Conservation (phyloP, 30 jellyfish, hydroid and myxozoan species). For the Chrysaora quinquecirrha region DNA sequence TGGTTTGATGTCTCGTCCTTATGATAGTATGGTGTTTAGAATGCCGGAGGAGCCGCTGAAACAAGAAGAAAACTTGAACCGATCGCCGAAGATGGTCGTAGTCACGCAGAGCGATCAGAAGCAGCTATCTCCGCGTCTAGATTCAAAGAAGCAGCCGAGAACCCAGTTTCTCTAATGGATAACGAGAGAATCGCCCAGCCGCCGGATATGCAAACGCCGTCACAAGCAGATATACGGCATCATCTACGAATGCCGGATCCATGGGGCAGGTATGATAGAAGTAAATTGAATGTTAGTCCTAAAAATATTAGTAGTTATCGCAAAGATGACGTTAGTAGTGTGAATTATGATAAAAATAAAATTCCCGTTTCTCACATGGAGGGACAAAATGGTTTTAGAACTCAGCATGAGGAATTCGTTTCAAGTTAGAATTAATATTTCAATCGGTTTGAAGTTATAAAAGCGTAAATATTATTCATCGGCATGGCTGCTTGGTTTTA, state of each 20-base stretch:
- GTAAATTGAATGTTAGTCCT: slow-evolving; percentile 1
- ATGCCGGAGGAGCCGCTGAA: neutral
- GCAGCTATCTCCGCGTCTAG: neutral
- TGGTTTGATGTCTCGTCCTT: neutral
- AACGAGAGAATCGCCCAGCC: neutral
- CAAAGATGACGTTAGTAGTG: neutral
- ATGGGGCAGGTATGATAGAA: slow-evolving; percentile 37
- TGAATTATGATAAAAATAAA: neutral
- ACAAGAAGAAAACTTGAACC: neutral
- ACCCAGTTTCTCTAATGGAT: neutral
- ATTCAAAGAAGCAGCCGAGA: neutral
- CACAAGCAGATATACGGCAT: neutral
- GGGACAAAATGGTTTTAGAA: slow-evolving; percentile 1
- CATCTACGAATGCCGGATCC: slow-evolving; percentile 41
- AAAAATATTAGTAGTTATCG: neutral
- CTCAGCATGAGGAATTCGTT: slow-evolving; percentile 11
- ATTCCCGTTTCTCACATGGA: neutral
- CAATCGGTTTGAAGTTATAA: neutral
- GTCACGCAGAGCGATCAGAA: neutral
- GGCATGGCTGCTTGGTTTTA: neutral
- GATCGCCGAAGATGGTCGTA: neutral
- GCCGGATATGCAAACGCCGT: neutral
- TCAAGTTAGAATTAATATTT: neutral
- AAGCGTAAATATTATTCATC: neutral
- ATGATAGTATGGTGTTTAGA: neutral